Base-by-base conservation (phyloP, 2,888 invertebrate genomes). In the Pollenia amentaria region DNA sequence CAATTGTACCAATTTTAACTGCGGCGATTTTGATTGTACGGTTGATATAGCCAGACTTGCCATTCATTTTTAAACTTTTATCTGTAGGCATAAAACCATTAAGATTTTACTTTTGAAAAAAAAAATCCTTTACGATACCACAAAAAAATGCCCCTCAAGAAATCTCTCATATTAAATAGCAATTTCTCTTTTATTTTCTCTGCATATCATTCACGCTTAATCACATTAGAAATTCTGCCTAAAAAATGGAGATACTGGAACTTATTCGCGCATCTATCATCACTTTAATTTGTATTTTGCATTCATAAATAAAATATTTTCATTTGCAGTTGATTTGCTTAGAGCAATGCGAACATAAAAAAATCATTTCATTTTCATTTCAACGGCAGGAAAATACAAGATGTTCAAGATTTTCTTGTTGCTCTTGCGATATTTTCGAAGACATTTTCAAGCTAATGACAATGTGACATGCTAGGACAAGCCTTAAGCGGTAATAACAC, bases 381-480 rank as follows among this genome's bases (percentile, higher is more conserved):
- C 70, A 48, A 85, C 38, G 72, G 55, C 60, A 69, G 29, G 4
- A 75, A 75, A 51, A 40, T 40, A 69, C 67, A 29, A 29, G 67
- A 38, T 78, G 67, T 67, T 51, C 42, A 72, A 73, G 44, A 65
- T 78, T 57, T 62, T 76, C 11, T 55, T 42, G 12, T 55, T 21
- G 21, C 51, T 69, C 51, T 51, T 38, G 69, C 46, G 65, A 75
- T 77, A 46, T 21, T 75, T 65, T 76, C 76, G 12, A 76, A 80
- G 38, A 65, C 72, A 73, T 73, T 85, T 81, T 77, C 38, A 67
- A 73, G 81, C 60, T 81, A 81, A 85, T 81, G 85, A 85, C 81
- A 85, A 77, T 76, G 73, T 81, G 81, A 67, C 85, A 85, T 85
- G 85, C 81, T 67, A 81, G 81, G 81, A 81, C 81, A 51, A 53